A percentile compares a stretch with the other conserved stretches of the same genome.
These are phyloP conservation scores for Coptotermes formosanus DNA, from an alignment of 1,140 invertebrate species.

Conservation along the genomic window DNA sequence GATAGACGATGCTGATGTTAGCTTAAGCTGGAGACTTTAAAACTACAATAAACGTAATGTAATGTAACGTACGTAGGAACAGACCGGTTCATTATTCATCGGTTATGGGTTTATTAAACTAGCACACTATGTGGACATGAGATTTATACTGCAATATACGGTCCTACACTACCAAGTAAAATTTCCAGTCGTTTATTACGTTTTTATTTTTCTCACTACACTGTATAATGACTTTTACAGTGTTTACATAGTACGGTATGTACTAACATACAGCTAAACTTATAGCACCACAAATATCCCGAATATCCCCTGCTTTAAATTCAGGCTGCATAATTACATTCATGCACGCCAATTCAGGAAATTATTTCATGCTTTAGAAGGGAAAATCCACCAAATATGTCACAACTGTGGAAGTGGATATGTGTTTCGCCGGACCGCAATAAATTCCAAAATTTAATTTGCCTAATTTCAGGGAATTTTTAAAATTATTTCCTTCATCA, in stretches of 20 bases:
- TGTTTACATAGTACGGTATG: neutral
- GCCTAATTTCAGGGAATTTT: too few relatives aligned
- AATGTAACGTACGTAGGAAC: neutral
- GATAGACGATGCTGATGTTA: neutral
- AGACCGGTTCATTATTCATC: neutral
- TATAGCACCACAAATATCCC: neutral
- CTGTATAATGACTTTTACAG: neutral
- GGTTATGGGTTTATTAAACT: conserved; percentile 13
- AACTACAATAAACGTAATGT: neutral
- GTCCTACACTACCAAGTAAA: neutral
- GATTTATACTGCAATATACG: conserved; percentile 14
- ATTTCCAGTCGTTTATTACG: neutral
- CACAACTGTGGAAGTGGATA: too few relatives aligned
- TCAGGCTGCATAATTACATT: neutral
- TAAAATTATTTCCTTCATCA: too few relatives aligned
- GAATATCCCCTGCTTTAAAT: neutral
- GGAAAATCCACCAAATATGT: too few relatives aligned
- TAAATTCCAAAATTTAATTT: too few relatives aligned
- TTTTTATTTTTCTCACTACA: neutral
- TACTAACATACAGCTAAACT: neutral
- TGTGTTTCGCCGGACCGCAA: too few relatives aligned
- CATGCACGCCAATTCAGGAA: neutral
- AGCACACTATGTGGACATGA: neutral
- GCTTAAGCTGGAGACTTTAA: neutral
- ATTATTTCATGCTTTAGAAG: neutral